A percentile compares a stretch with the other conserved stretches of the same genome.
Evolutionary conservation across 2,888 invertebrate genomes (phyloP).

Genomic region (Cybosia mesomella): DNA sequence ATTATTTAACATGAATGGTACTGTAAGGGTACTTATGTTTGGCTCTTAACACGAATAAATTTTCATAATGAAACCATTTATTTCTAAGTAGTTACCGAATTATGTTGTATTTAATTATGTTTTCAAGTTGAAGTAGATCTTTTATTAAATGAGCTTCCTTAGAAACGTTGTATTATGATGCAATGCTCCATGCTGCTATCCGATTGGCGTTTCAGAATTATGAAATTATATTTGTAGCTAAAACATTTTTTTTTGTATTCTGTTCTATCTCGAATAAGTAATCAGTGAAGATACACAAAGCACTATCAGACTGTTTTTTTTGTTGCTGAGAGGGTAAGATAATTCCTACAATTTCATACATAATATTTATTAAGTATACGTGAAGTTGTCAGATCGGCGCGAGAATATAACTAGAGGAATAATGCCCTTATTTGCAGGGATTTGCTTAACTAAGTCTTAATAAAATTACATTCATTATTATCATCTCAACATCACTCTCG

Average conservation of each 20-base stretch:
- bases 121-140: background rate
- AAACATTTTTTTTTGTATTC: background rate
- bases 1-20: slow-evolving; percentile 5
- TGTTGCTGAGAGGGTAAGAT: too few species aligned
- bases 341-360: too few species aligned
- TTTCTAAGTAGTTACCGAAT: background rate
- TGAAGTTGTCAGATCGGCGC: too few species aligned
- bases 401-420: too few species aligned
- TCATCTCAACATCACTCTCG: too few species aligned
- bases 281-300: background rate
- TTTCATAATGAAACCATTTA: too few species aligned
- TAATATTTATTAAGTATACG: too few species aligned
- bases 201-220: background rate
- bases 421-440: too few species aligned
- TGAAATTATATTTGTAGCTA: background rate
- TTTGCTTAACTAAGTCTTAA: too few species aligned
- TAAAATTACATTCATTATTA: too few species aligned
- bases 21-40: background rate
- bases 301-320: background rate
- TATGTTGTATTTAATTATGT: background rate
- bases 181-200: background rate
- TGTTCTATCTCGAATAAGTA: background rate
- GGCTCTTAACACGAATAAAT: background rate
- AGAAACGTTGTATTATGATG: background rate
- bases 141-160: background rate